phyloP scores from a whole-genome alignment of 2,888 invertebrate genomes.

The Sthenelais limicola region DNA sequence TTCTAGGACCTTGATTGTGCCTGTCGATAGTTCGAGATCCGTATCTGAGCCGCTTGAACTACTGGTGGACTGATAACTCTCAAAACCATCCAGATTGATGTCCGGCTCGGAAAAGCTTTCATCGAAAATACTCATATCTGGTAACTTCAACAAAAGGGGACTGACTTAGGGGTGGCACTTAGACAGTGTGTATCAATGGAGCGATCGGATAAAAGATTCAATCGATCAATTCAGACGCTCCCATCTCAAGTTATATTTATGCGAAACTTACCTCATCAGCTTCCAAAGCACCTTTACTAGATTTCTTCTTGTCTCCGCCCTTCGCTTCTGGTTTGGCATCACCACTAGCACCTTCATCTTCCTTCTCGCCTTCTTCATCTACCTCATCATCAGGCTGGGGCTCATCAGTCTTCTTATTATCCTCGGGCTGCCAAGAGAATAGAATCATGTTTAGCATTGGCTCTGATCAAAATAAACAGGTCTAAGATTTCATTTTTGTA shows the following conservation, averaged over 20 bases:
- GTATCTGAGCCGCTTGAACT: neutral
- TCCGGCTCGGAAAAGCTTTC: slow-evolving; percentile 5
- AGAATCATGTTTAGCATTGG: neutral
- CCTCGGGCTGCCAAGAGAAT: slow-evolving; percentile 46
- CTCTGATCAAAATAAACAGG: no score
- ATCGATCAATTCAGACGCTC: neutral
- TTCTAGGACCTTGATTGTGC: slow-evolving; percentile 28
- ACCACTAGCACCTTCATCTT: slow-evolving; percentile 46
- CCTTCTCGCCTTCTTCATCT: slow-evolving; percentile 41
- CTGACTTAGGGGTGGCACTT: no score
- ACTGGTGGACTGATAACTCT: slow-evolving; percentile 17
- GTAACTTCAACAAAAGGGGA: no score
- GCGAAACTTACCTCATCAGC: slow-evolving; percentile 44
- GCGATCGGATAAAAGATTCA: neutral
- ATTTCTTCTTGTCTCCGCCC: slow-evolving; percentile 40
- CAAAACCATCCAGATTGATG: slow-evolving; percentile 11
- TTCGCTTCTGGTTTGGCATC: slow-evolving; percentile 18
- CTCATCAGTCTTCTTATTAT: slow-evolving; percentile 67
- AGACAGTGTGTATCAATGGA: no score
- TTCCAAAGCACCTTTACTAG: slow-evolving; percentile 48
- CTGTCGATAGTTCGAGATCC: slow-evolving; percentile 6
- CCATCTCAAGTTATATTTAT: neutral
- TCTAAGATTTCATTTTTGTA: no score
- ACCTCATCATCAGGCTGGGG: slow-evolving; percentile 41
- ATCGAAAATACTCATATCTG: neutral